Conservation (phyloP, 2,888 invertebrate species). For the Poecilus cupreus region DNA sequence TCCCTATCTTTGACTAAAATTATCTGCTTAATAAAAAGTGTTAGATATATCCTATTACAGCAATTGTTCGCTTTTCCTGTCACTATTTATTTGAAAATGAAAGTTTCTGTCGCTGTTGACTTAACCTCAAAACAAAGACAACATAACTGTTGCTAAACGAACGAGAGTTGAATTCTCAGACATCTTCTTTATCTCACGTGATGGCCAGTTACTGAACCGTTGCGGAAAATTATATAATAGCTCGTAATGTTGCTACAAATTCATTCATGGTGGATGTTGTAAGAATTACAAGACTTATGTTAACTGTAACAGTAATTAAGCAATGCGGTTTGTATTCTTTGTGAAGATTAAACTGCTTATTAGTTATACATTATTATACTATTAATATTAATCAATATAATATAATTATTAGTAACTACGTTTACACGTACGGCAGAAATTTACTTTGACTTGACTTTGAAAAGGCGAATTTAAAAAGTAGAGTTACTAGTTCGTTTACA, state of each 20-base stretch:
- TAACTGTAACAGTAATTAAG: background rate
- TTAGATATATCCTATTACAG: constrained; percentile 27
- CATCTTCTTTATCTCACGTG: constrained; percentile 15
- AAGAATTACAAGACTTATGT: too few relatives aligned
- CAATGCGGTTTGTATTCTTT: background rate
- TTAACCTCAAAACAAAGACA: constrained; percentile 28
- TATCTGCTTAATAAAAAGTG: constrained; percentile 6
- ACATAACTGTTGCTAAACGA: constrained; percentile 19
- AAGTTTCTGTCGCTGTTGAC: constrained; percentile 21
- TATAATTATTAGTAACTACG: background rate
- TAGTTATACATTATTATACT: too few relatives aligned
- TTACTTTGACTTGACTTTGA: too few relatives aligned
- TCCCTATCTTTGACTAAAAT: constrained; percentile 10
- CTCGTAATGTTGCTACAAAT: too few relatives aligned
- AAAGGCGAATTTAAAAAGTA: too few relatives aligned
- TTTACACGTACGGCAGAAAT: too few relatives aligned
- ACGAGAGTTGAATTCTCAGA: constrained; percentile 3
- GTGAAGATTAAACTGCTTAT: background rate
- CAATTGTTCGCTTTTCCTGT: constrained; percentile 22
- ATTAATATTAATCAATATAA: too few relatives aligned
- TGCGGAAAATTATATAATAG: too few relatives aligned
- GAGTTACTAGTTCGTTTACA: too few relatives aligned
- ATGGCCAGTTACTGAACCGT: too few relatives aligned
- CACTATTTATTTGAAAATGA: constrained; percentile 26
- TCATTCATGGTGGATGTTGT: too few relatives aligned